phyloP scores from a whole-genome alignment of 1,140 invertebrate genomes.

The Dendroctonus ponderosae region DNA sequence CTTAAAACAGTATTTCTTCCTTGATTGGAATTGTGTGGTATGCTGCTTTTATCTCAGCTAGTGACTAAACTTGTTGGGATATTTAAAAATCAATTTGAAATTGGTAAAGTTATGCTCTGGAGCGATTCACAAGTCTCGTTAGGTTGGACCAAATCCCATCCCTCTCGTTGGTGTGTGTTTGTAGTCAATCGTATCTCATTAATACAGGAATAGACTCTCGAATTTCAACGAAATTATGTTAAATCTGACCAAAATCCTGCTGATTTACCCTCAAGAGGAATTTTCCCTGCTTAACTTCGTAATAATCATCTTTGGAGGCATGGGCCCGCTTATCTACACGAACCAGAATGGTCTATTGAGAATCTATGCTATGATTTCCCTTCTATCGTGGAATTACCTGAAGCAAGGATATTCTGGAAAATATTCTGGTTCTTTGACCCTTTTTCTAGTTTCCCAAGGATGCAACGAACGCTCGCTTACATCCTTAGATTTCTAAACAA shows the following conservation, averaged over 20 bases:
- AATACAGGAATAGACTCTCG: conserved; percentile 17
- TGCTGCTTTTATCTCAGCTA: conserved; percentile 23
- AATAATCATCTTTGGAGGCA: conserved; percentile 1
- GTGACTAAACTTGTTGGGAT: not conserved
- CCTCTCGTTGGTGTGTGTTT: conserved; percentile 10
- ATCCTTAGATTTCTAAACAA: not conserved
- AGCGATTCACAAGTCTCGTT: conserved; percentile 1
- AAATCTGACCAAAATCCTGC: conserved; percentile 39
- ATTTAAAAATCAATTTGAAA: not conserved
- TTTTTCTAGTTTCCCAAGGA: not conserved
- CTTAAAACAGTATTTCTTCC: conserved; percentile 33
- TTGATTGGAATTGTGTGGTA: conserved; percentile 36
- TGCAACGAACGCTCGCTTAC: not conserved
- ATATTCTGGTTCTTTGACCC: not conserved
- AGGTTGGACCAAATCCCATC: conserved; percentile 9
- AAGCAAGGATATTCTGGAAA: not conserved
- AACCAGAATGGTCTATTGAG: not conserved
- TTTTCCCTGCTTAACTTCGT: conserved; percentile 12
- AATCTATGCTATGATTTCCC: not conserved
- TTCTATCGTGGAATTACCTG: not conserved
- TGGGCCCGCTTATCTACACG: not conserved
- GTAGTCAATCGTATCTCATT: conserved; percentile 20
- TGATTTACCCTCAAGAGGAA: conserved; percentile 40
- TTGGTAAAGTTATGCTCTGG: not conserved
- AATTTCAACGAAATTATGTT: conserved; percentile 37